Percentiles rank a stretch among this genome's conserved stretches.
Conservation (phyloP, 1,140 invertebrate species). For the Drosophila asahinai region DNA sequence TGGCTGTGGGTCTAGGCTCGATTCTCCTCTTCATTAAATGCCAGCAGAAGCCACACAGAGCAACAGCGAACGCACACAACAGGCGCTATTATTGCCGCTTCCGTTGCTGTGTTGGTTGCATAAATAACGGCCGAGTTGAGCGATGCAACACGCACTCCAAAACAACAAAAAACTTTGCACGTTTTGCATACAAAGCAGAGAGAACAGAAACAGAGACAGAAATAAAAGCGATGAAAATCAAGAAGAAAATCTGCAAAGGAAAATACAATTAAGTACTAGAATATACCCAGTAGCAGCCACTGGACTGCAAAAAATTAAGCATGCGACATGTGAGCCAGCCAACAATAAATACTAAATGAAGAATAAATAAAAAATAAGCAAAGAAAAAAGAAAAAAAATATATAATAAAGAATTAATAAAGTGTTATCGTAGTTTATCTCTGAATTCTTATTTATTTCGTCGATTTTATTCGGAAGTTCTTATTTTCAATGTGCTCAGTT, state of each 20-base stretch:
- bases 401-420: too few species aligned
- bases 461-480: too few species aligned
- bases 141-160: constrained; percentile 58
- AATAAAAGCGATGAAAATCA: constrained; percentile 2
- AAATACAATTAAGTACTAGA: constrained; percentile 2
- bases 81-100: constrained; percentile 34
- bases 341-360: too few species aligned
- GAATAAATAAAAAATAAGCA: neutral
- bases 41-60: constrained; percentile 26
- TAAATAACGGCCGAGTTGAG: constrained; percentile 67
- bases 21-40: constrained; percentile 71
- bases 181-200: constrained; percentile 78
- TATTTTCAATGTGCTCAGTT: too few species aligned
- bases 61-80: constrained; percentile 23
- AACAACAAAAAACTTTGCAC: constrained; percentile 49
- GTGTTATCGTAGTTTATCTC: too few species aligned
- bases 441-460: too few species aligned
- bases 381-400: neutral
- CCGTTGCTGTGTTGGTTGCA: constrained; percentile 50
- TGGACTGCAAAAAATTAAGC: too few species aligned
- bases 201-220: constrained; percentile 35
- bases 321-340: too few species aligned
- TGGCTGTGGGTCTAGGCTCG: constrained; percentile 12
- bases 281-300: constrained; percentile 2
- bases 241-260: constrained; percentile 1